These are phyloP conservation scores for Fulmarus glacialis DNA, from an alignment of 2,113 vertebrate genomes.

Conservation along the genomic window DNA sequence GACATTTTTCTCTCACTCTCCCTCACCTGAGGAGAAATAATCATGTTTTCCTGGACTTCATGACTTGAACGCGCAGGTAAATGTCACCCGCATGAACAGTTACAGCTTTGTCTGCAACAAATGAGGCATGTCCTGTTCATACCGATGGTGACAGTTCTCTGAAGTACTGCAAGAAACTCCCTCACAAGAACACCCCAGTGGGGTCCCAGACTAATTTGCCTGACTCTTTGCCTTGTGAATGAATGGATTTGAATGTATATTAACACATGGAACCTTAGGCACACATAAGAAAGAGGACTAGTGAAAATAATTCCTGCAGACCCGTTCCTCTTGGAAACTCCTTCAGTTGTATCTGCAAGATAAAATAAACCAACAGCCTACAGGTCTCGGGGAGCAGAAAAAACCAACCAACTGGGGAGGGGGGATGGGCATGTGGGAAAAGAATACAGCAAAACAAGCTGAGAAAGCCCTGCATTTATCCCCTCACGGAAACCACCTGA, in stretches of 20 bases:
- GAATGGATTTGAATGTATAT: background rate
- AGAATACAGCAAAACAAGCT: background rate
- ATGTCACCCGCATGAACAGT: background rate
- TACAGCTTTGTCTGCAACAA: background rate
- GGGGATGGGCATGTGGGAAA: background rate
- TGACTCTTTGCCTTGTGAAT: background rate
- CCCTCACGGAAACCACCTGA: background rate
- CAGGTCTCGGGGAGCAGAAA: background rate
- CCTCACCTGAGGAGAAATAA: background rate
- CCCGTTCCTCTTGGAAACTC: background rate
- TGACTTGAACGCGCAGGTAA: background rate
- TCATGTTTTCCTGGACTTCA: background rate
- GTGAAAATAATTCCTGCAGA: background rate
- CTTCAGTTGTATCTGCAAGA: background rate
- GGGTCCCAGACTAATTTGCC: background rate
- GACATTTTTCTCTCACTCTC: background rate
- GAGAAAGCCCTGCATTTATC: background rate
- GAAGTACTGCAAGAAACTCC: background rate
- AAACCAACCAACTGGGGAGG: background rate
- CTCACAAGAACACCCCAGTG: background rate
- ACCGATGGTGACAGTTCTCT: background rate
- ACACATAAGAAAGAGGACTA: background rate
- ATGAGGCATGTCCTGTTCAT: background rate
- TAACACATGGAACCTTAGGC: background rate
- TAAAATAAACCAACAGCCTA: background rate